Percentiles rank a stretch among this genome's conserved stretches.
Conservation (phyloP, 2,888 invertebrate genomes). For the Ditylenchus weischeri region DNA sequence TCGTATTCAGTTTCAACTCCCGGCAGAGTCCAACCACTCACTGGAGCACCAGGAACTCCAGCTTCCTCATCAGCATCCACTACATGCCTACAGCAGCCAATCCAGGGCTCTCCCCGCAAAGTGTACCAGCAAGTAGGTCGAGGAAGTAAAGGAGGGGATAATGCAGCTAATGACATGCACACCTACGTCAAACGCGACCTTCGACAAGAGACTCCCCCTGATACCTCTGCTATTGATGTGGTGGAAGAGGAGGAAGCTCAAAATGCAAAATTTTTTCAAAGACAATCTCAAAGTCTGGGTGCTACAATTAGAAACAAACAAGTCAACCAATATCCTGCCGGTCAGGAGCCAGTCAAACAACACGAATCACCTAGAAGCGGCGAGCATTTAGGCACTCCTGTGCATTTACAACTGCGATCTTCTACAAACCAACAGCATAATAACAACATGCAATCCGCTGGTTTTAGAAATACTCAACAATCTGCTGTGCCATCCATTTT, state of each 20-base stretch:
- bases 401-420: not conserved
- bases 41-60: not conserved
- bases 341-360: not conserved
- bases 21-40: not conserved
- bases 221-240: conserved; percentile 14
- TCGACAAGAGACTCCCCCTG: conserved; percentile 6
- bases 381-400: conserved; percentile 1
- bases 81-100: not conserved
- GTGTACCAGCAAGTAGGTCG: not conserved
- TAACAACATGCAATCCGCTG: not conserved
- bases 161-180: conserved; percentile 13
- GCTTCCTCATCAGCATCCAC: not conserved
- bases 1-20: no score
- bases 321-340: not conserved
- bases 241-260: conserved; percentile 21
- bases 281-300: conserved; percentile 4
- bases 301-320: not conserved
- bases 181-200: conserved; percentile 1
- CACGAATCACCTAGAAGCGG: no score
- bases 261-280: conserved; percentile 21
- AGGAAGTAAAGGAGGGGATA: not conserved
- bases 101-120: conserved; percentile 8
- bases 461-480: not conserved
- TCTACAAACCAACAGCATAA: conserved; percentile 5
- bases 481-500: conserved; percentile 4